These are phyloP conservation scores for Phyllostomus hastatus DNA, from an alignment of 2,113 vertebrate species.

Conservation along the genomic window DNA sequence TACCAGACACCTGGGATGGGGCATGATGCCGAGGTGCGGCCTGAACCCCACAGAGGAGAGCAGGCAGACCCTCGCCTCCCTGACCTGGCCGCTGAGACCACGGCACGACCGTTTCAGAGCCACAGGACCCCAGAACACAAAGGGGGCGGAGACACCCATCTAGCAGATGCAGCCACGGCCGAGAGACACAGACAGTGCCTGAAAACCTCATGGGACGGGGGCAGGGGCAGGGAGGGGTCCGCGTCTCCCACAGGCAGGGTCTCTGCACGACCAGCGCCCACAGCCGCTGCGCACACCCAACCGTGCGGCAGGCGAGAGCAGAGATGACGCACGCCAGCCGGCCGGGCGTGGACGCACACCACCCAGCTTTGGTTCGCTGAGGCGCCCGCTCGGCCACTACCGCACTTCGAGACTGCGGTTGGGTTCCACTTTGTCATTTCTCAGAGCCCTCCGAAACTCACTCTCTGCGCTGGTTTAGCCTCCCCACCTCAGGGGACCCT, in stretches of 20 bases:
- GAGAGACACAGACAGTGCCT: not conserved
- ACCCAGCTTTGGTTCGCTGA: not conserved
- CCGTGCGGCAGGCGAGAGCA: accelerated
- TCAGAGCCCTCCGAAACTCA: not conserved
- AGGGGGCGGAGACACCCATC: not conserved
- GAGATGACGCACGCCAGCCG: too few species aligned
- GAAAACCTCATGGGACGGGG: not conserved
- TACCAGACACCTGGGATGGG: not conserved
- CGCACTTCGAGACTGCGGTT: not conserved
- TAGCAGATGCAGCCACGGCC: not conserved
- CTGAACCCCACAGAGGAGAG: not conserved
- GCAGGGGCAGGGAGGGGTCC: not conserved
- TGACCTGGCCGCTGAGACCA: not conserved
- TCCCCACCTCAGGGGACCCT: not conserved
- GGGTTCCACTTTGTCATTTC: not conserved
- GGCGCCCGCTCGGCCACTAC: too few species aligned
- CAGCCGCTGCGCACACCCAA: not conserved
- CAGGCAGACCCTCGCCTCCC: not conserved
- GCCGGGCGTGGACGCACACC: accelerated
- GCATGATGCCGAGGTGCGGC: not conserved
- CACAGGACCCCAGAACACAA: not conserved
- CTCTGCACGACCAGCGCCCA: not conserved
- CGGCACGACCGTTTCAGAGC: not conserved
- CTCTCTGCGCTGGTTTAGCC: not conserved
- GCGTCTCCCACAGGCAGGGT: not conserved